Base-by-base conservation (phyloP, 2,888 invertebrate genomes). In the Heteropelma amictum region DNA sequence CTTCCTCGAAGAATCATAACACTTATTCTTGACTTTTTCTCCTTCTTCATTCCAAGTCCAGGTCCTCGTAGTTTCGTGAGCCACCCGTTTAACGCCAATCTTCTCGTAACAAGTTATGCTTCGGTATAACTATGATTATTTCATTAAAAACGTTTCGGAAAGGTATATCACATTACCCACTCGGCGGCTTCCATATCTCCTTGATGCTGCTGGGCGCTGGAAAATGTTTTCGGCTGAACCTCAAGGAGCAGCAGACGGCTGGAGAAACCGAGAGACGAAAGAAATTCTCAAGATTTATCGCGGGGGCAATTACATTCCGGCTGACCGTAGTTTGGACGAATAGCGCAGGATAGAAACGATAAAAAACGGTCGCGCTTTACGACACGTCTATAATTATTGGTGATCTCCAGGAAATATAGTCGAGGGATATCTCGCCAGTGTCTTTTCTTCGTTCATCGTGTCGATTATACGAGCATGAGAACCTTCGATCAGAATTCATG, bases 371-470 rank as follows among this genome's bases (percentile, higher is more conserved):
- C 72, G 72, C 72, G 68, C 72, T 72, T 72, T 71, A 75, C 56
- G 67, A 75, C 51, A 49, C 76, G 78, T 77, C 79, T 79, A 78
- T 79, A 79, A 79, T 79, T 79, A 79, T 77, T 71, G 76, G 70
- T 76, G 77, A 79, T 79, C 77, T 79, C 78, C 65, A 72, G 72
- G 77, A 77, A 79, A 68, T 68, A 72, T 54, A 69, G 60, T 42
- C 69, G 47, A 64, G 58, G 67, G 65, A 76, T 72, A 63, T 19
- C 60, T 67, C 54, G 58, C 60, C 12, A 61, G 65, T 72, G 75
- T 76, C 77, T 74, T 69, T 49, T 71, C 67, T 77, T 70, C 72
- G 69, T 75, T 75, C 42, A 14, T 61, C 35, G 26, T 28, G 7
- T 3, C 8, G 19, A 23, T 21, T 30, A 8, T 8, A 6, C 40